phyloP scores from a whole-genome alignment of 2,113 vertebrate species.

The Prietella phreatophila region DNA sequence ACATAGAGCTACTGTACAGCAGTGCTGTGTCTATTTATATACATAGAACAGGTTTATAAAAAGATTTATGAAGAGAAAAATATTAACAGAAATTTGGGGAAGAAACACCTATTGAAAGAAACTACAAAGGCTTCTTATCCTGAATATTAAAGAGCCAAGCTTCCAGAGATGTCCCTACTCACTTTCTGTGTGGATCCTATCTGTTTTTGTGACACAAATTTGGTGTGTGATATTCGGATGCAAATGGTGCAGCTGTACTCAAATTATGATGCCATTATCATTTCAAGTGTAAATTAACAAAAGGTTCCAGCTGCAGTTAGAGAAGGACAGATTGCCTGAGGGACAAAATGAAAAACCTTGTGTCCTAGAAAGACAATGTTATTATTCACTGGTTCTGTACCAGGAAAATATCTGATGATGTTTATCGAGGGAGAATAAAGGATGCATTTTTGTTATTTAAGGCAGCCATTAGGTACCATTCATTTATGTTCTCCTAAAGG shows the following conservation, averaged over 20 bases:
- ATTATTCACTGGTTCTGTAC: slow-evolving; percentile 29
- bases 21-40: neutral
- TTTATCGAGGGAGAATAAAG: slow-evolving; percentile 8
- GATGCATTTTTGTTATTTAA: neutral
- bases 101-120: neutral
- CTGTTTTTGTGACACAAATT: slow-evolving; percentile 56
- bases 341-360: slow-evolving; percentile 42
- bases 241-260: slow-evolving; percentile 71
- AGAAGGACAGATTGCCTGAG: slow-evolving; percentile 47
- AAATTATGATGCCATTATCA: slow-evolving; percentile 68
- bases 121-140: slow-evolving; percentile 15
- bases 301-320: slow-evolving; percentile 69
- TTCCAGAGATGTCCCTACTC: neutral
- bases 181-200: neutral
- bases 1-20: neutral
- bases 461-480: neutral
- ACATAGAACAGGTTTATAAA: neutral
- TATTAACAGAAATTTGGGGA: neutral
- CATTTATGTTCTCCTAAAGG: neutral
- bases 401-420: slow-evolving; percentile 31
- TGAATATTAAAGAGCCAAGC: neutral
- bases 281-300: slow-evolving; percentile 72
- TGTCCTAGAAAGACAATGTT: slow-evolving; percentile 44
- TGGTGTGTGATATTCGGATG: slow-evolving; percentile 54
- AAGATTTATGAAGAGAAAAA: neutral